Percentiles rank a stretch among this genome's conserved stretches.
Conservation (phyloP, 92 coral and sea anemone species). For the Epizoanthus illoricatus region DNA sequence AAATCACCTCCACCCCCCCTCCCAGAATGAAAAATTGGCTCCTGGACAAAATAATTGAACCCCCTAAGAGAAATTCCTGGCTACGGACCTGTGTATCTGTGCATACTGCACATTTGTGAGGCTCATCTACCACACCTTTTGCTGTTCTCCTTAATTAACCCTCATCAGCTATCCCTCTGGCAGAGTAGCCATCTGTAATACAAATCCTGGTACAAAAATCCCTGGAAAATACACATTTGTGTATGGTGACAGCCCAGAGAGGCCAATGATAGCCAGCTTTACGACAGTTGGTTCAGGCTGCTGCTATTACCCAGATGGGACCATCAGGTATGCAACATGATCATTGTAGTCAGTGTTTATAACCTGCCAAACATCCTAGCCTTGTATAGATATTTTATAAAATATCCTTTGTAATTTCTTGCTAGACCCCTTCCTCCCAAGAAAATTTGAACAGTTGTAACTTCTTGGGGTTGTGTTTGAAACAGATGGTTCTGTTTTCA, state of each 20-base stretch:
- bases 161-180: constrained; percentile 93
- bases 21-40: no score
- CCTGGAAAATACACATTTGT: constrained; percentile 85
- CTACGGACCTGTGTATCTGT: no score
- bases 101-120: no score
- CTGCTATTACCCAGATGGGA: constrained; percentile 76
- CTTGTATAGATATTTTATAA: no score
- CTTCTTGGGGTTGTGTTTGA: neutral
- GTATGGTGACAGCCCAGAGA: constrained; percentile 62
- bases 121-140: neutral
- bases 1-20: no score
- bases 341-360: neutral
- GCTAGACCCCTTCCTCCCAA: neutral
- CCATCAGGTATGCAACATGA: constrained; percentile 54
- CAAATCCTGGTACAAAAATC: constrained; percentile 69
- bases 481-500: neutral
- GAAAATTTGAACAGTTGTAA: neutral
- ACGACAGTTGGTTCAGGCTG: constrained; percentile 79
- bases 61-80: no score
- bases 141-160: constrained; percentile 37
- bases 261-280: constrained; percentile 78
- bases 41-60: no score
- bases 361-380: no score
- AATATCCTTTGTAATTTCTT: neutral
- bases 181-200: constrained; percentile 75